phyloP scores from a whole-genome alignment of 1,140 invertebrate genomes.

The Cydia strobilella region DNA sequence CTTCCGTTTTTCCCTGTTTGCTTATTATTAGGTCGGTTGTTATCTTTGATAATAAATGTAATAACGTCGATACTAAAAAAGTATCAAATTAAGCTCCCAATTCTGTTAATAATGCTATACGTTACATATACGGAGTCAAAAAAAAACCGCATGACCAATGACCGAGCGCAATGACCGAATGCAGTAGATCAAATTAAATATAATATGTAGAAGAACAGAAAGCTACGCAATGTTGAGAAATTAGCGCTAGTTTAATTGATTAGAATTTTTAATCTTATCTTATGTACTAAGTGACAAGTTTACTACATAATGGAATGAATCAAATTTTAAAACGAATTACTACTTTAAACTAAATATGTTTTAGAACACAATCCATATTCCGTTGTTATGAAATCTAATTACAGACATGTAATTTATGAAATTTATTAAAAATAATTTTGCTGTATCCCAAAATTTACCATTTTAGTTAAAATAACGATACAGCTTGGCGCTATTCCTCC shows the following conservation, averaged over 20 bases:
- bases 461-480: not conserved
- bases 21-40: conserved; percentile 30
- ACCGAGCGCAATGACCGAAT: too few relatives aligned
- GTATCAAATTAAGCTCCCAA: conserved; percentile 6
- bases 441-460: not conserved
- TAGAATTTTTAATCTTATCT: too few relatives aligned
- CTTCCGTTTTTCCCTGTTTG: conserved; percentile 30
- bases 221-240: not conserved
- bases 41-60: conserved; percentile 1
- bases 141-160: not conserved
- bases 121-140: not conserved
- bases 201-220: not conserved
- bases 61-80: not conserved
- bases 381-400: too few relatives aligned
- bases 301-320: too few relatives aligned
- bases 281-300: too few relatives aligned
- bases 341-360: too few relatives aligned
- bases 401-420: too few relatives aligned
- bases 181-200: not conserved
- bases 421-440: too few relatives aligned
- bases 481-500: not conserved
- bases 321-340: too few relatives aligned
- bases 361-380: too few relatives aligned
- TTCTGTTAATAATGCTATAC: conserved; percentile 8
- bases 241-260: not conserved